phyloP scores from a whole-genome alignment of 2,113 vertebrate genomes.

The Typhlomys cinereus region DNA sequence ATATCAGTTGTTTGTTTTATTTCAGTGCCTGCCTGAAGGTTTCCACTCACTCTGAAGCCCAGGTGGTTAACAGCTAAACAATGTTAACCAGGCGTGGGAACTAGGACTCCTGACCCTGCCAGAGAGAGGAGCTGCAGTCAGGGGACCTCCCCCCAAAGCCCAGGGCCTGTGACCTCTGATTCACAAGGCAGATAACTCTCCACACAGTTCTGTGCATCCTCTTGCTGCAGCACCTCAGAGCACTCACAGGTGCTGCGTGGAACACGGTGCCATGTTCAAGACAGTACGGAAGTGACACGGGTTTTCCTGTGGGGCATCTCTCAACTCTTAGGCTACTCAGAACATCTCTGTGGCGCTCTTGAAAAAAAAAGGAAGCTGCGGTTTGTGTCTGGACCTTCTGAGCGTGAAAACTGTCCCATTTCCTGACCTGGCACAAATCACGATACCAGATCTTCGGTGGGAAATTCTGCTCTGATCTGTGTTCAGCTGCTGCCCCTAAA shows the following conservation, averaged over 20 bases:
- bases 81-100: not conserved
- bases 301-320: not conserved
- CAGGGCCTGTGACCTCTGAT: not conserved
- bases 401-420: not conserved
- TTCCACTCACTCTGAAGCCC: not conserved
- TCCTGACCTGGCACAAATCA: not conserved
- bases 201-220: not conserved
- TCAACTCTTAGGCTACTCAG: not conserved
- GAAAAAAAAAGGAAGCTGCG: not conserved
- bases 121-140: rapidly evolving
- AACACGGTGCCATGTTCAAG: not conserved
- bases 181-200: not conserved
- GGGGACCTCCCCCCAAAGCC: not conserved
- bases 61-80: not conserved
- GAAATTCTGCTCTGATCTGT: not conserved
- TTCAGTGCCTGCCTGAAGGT: not conserved
- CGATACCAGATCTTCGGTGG: not conserved
- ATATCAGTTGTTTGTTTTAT: not conserved
- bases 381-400: not conserved
- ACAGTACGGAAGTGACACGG: not conserved
- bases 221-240: not conserved
- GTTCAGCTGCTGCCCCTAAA: not conserved
- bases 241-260: too few relatives aligned
- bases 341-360: not conserved
- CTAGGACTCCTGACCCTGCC: not conserved